These are phyloP conservation scores for Cyprinodon brontotheroides DNA, from an alignment of 2,113 vertebrate species.

Conservation along the genomic window DNA sequence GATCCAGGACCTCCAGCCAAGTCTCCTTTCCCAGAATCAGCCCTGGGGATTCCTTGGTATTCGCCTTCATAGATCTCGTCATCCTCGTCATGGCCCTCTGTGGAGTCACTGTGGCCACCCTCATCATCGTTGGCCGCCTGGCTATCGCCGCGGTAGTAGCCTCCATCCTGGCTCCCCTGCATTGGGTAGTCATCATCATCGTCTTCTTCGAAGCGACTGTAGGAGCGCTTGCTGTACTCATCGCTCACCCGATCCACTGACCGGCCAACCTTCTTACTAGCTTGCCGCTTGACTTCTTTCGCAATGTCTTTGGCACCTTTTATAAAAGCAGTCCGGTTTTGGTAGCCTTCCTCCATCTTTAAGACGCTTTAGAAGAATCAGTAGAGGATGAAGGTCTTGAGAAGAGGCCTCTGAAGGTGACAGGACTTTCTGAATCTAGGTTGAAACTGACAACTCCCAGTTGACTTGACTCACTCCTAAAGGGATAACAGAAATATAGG, in stretches of 20 bases:
- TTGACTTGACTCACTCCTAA: conserved; percentile 32
- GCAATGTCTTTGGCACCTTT: conserved; percentile 97
- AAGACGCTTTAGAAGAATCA: conserved; percentile 25
- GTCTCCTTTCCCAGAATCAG: conserved; percentile 84
- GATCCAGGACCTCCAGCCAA: conserved; percentile 69
- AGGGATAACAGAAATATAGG: conserved; percentile 14
- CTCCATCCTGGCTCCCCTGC: conserved; percentile 80
- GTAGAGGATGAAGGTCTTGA: conserved; percentile 2
- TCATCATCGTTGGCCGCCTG: conserved; percentile 86
- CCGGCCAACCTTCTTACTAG: conserved; percentile 89
- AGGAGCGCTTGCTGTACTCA: conserved; percentile 93
- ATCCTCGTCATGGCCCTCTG: conserved; percentile 95
- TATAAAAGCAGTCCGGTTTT: conserved; percentile 93
- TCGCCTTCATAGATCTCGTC: conserved; percentile 98
- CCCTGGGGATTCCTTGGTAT: conserved; percentile 94
- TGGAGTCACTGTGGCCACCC: conserved; percentile 92
- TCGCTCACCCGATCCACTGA: conserved; percentile 88
- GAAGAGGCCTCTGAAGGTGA: conserved; percentile 14
- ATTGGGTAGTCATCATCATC: conserved; percentile 88
- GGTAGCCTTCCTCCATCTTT: conserved; percentile 88
- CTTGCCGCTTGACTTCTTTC: conserved; percentile 94
- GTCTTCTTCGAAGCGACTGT: conserved; percentile 92
- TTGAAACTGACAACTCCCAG: conserved; percentile 4
- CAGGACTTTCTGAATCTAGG: conserved; percentile 25
- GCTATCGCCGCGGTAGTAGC: conserved; percentile 86